A percentile compares a stretch with the other conserved stretches of the same genome.
Conservation (phyloP, 2,888 invertebrate species). For the Escarpia spicata region DNA sequence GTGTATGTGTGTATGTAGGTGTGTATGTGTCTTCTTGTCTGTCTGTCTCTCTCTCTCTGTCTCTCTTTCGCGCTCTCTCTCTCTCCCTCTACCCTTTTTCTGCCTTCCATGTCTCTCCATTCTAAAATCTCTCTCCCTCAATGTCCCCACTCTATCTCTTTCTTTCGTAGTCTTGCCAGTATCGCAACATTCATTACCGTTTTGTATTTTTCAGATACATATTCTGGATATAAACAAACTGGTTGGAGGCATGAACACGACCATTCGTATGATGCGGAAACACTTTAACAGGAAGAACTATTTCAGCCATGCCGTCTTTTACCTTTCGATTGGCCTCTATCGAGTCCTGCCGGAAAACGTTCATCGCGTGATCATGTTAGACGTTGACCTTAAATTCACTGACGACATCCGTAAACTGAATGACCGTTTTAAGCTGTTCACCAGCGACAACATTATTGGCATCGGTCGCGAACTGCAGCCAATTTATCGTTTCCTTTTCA, state of each 20-base stretch:
- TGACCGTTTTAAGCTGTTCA: constrained; percentile 76
- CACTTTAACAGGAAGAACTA: constrained; percentile 78
- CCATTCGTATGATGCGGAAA: constrained; percentile 76
- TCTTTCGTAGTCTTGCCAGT: too few species aligned
- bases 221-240: constrained; percentile 75
- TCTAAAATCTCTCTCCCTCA: too few species aligned
- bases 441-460: constrained; percentile 75
- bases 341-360: constrained; percentile 74
- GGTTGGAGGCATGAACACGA: constrained; percentile 72
- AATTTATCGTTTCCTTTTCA: constrained; percentile 77
- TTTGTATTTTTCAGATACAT: constrained; percentile 64
- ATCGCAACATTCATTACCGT: too few species aligned
- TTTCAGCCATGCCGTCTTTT: constrained; percentile 82
- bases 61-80: too few species aligned
- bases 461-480: constrained; percentile 77
- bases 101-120: too few species aligned
- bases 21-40: too few species aligned
- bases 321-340: constrained; percentile 79
- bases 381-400: constrained; percentile 81
- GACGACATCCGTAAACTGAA: constrained; percentile 76
- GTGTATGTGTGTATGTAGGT: too few species aligned
- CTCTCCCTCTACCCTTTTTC: too few species aligned
- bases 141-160: too few species aligned
- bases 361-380: constrained; percentile 75
- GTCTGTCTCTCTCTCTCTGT: too few species aligned